Base-by-base conservation (phyloP, 1,140 invertebrate genomes). In the Homalodisca vitripennis region DNA sequence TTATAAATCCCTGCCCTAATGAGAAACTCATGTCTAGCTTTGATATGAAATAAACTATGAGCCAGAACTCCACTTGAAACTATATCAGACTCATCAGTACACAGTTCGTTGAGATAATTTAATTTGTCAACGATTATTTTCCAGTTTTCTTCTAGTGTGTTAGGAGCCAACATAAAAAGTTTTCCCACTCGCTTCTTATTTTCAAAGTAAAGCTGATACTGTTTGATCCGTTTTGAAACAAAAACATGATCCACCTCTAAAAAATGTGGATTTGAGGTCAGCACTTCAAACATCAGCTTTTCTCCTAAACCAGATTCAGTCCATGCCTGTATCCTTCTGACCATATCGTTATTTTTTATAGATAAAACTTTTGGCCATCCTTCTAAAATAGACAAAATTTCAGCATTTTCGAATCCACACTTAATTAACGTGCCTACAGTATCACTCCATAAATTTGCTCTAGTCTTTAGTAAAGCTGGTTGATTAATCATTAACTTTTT, bases 11-110 rank as follows among this genome's bases (percentile, higher is more conserved):
- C 55, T 2, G 24, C 22, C 29, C 55, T 60, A 12, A 60, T 60
- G 22, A 60, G 29, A 24, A 60, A 60, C 27, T 60, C 55, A 27
- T 60, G 55, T 24, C 55, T 60, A 10, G 55, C 26, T 60, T 24
- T 60, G 6, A 60, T 29, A 30, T 60, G 55, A 2, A 27, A 24
- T 2, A 24, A 13, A 12, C 24, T 60, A 27, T 60, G 55, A 27
- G 22, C 55, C 24, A 60, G 24, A 27, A 60, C 55, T 29, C 22
- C 55, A 27, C 22, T 3, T 10, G 55, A 26, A 27, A n/a, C 26
- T 6, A 60, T 60, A 12, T 60, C 55, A 27, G 2, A 12, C 29
- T 26, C 13, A 22, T 60, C 55, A 26, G n/a, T 30, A 27, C 55
- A 60, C 55, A 60, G n/a, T 1, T n/a, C n/a, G 27, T 60, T 24